Percentiles rank a stretch among this genome's conserved stretches.
Conservation (phyloP, 64 coral and sea anemone genomes). For the Montipora foliosa region DNA sequence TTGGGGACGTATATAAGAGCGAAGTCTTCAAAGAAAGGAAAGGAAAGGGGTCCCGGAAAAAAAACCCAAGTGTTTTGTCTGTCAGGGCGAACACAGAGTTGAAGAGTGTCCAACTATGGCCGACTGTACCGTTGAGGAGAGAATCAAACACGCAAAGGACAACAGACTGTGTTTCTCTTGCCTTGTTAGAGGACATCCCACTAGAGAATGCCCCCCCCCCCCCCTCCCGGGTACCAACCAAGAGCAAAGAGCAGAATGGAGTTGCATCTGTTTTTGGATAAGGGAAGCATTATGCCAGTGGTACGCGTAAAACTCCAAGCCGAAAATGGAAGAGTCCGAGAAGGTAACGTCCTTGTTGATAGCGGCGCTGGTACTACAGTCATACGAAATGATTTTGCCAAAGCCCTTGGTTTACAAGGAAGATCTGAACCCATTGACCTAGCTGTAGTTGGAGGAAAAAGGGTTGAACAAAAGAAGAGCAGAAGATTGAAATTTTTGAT, state of each 20-base stretch:
- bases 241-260: background rate
- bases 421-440: background rate
- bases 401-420: no score
- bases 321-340: slow-evolving; percentile 10
- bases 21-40: background rate
- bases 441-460: slow-evolving; percentile 62
- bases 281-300: slow-evolving; percentile 50
- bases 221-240: background rate
- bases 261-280: slow-evolving; percentile 22
- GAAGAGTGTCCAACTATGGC: slow-evolving; percentile 2
- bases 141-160: background rate
- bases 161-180: background rate
- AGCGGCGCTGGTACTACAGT: slow-evolving; percentile 58
- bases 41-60: background rate
- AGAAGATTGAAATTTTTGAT: slow-evolving; percentile 52
- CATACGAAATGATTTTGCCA: slow-evolving; percentile 13
- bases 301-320: slow-evolving; percentile 48
- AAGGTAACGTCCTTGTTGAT: slow-evolving; percentile 56
- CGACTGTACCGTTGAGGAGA: background rate
- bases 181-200: slow-evolving; percentile 7
- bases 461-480: slow-evolving; percentile 19
- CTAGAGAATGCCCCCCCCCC: slow-evolving; percentile 3
- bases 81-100: slow-evolving; percentile 11
- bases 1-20: background rate
- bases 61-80: background rate